Conservation (phyloP, 2,797 vertebrate genomes). For the Halcyon leucocephala region DNA sequence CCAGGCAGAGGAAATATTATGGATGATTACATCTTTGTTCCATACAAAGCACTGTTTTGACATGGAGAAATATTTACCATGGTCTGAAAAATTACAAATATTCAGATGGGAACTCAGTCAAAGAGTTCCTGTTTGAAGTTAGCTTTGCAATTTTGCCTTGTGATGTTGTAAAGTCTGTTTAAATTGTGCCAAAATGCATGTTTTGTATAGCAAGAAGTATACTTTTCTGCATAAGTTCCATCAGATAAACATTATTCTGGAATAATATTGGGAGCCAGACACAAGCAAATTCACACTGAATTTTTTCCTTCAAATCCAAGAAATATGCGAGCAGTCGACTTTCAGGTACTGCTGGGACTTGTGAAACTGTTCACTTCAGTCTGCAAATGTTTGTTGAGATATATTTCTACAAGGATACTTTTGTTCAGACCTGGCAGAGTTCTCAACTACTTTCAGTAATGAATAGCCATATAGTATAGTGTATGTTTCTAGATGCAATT, state of each 20-base stretch:
- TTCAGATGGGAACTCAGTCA: background rate
- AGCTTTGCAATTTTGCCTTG: background rate
- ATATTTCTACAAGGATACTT: background rate
- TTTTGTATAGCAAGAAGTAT: background rate
- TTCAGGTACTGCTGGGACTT: background rate
- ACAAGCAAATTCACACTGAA: background rate
- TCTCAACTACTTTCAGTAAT: background rate
- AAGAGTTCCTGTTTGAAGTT: background rate
- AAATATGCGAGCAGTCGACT: background rate
- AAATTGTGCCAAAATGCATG: background rate
- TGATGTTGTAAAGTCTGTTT: background rate
- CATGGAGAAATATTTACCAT: background rate
- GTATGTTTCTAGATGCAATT: background rate
- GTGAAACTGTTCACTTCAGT: slow-evolving; percentile 1
- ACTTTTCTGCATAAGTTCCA: background rate
- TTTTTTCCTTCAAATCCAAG: slow-evolving; percentile 2
- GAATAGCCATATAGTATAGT: background rate
- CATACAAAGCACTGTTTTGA: background rate
- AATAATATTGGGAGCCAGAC: background rate
- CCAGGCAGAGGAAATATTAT: background rate
- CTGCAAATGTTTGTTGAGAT: slow-evolving; percentile 17
- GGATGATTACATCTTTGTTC: background rate
- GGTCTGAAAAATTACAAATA: background rate
- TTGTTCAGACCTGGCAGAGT: background rate
- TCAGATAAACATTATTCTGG: background rate